Evolutionary conservation across 2,888 invertebrate genomes (phyloP).

Genomic region (Hirtodrosophila cameraria): DNA sequence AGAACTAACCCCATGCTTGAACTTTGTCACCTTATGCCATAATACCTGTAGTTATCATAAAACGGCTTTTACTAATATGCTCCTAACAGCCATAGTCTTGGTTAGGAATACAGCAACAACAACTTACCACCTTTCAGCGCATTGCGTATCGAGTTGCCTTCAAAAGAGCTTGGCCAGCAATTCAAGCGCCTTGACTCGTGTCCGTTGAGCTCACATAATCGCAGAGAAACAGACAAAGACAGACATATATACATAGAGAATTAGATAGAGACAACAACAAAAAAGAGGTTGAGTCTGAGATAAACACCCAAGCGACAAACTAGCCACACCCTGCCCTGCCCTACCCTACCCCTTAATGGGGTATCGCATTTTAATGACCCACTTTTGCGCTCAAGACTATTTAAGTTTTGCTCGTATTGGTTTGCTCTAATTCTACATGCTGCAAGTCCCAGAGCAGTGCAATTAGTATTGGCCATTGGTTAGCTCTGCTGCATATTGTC

Average conservation of each 20-base stretch:
- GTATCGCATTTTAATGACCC: slow-evolving; percentile 82
- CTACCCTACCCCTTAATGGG: slow-evolving; percentile 12
- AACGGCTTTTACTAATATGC: slow-evolving; percentile 66
- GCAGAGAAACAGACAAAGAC: slow-evolving; percentile 25
- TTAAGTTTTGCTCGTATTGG: slow-evolving; percentile 75
- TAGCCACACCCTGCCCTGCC: slow-evolving; percentile 14
- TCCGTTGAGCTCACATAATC: slow-evolving; percentile 66
- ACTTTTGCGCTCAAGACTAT: slow-evolving; percentile 78
- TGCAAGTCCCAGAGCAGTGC: slow-evolving; percentile 68
- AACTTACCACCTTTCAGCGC: slow-evolving; percentile 27
- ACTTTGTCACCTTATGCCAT: slow-evolving; percentile 62
- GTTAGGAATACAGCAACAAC: slow-evolving; percentile 8
- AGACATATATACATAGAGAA: background rate
- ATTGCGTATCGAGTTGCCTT: slow-evolving; percentile 74
- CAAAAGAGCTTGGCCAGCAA: slow-evolving; percentile 64
- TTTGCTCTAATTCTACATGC: slow-evolving; percentile 76
- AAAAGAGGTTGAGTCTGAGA: background rate
- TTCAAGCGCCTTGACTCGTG: slow-evolving; percentile 71
- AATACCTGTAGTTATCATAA: slow-evolving; percentile 60
- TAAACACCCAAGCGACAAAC: slow-evolving; percentile 2
- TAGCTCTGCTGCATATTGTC: slow-evolving; percentile 30
- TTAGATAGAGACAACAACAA: background rate
- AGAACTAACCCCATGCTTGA: slow-evolving; percentile 53
- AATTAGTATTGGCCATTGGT: slow-evolving; percentile 59
- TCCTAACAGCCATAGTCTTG: slow-evolving; percentile 18